Conservation (phyloP, 2,888 invertebrate genomes). For the Amblyteles armatorius region DNA sequence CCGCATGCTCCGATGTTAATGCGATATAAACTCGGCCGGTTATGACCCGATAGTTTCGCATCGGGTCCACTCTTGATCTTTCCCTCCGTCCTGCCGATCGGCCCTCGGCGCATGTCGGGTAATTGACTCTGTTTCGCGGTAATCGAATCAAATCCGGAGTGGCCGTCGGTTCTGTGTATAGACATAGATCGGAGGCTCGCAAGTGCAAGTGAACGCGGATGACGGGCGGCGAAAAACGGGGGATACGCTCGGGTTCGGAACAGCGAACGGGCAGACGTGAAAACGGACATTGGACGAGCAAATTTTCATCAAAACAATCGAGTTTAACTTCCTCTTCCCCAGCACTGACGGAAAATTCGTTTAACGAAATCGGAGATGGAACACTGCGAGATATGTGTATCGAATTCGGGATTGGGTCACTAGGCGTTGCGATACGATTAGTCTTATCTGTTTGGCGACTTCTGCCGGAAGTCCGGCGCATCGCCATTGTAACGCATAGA, state of each 20-base stretch:
- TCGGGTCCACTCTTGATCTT: conserved; percentile 28
- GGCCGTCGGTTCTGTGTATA: neutral
- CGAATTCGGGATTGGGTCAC: neutral
- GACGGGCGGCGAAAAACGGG: neutral
- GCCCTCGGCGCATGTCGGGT: conserved; percentile 33
- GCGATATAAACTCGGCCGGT: conserved; percentile 49
- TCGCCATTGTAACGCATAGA: neutral
- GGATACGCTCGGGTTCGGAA: neutral
- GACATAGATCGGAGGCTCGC: neutral
- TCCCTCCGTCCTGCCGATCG: conserved; percentile 15
- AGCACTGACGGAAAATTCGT: neutral
- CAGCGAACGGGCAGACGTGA: neutral
- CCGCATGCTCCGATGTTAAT: conserved; percentile 24
- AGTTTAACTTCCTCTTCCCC: neutral
- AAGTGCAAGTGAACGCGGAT: neutral
- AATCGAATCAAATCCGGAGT: conserved; percentile 42
- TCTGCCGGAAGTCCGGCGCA: neutral
- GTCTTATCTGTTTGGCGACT: neutral
- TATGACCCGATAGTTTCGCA: conserved; percentile 42
- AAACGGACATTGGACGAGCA: neutral
- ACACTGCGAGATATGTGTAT: neutral
- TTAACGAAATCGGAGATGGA: neutral
- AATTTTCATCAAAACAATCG: neutral
- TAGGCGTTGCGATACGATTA: neutral
- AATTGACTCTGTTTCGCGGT: conserved; percentile 46